These are phyloP conservation scores for Lasioglossum marginatum DNA, from an alignment of 2,888 invertebrate genomes.

Conservation along the genomic window DNA sequence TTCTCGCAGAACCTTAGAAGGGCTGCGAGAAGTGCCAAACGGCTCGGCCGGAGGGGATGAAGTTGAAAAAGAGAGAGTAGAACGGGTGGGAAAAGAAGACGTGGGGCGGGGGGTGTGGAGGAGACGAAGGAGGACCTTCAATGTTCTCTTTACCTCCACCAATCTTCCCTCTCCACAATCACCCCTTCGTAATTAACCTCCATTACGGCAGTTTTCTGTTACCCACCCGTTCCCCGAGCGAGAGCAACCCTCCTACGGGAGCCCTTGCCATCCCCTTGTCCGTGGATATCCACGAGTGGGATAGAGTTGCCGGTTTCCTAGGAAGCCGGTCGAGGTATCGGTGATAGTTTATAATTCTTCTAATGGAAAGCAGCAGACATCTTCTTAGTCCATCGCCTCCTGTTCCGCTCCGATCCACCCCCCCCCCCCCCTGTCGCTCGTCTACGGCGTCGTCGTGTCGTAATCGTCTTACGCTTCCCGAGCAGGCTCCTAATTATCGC, in stretches of 20 bases:
- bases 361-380: conserved; percentile 62
- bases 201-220: conserved; percentile 75
- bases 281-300: conserved; percentile 27
- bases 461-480: conserved; percentile 61
- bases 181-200: conserved; percentile 76
- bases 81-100: conserved; percentile 11
- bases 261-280: conserved; percentile 4
- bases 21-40: conserved; percentile 38
- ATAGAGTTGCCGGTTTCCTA: conserved; percentile 66
- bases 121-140: conserved; percentile 46
- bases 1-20: conserved; percentile 51
- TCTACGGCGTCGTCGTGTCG: conserved; percentile 42
- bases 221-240: conserved; percentile 44
- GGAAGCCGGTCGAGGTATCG: conserved; percentile 65
- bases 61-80: conserved; percentile 27
- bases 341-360: conserved; percentile 71
- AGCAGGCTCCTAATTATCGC: conserved; percentile 67
- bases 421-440: conserved; percentile 26
- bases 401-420: neutral
- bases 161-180: conserved; percentile 66
- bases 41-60: conserved; percentile 30
- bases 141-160: conserved; percentile 56
- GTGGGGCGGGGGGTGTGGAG: conserved; percentile 12
- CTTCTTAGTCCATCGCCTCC: conserved; percentile 34
- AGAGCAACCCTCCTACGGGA: conserved; percentile 15